Evolutionary conservation across 2,113 vertebrate species (phyloP).

Genomic region (Boleophthalmus pectinirostris): DNA sequence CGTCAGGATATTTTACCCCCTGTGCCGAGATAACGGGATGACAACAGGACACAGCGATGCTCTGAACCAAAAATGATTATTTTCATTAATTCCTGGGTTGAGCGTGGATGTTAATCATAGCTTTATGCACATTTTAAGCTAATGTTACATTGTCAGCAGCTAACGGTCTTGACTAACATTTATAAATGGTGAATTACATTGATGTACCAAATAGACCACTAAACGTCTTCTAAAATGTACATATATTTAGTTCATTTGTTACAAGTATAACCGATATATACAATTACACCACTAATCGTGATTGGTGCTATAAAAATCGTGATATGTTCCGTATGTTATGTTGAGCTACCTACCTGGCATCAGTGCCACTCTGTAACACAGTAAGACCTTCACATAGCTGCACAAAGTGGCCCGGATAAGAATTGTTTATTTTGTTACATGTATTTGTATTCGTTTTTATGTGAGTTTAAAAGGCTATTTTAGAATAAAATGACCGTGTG

Average conservation of each 20-base stretch:
- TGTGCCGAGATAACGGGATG: conserved; percentile 24
- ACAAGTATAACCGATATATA: too few species aligned
- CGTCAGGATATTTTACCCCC: conserved; percentile 32
- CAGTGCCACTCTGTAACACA: background rate
- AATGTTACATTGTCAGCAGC: conserved; percentile 9
- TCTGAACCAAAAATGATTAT: background rate
- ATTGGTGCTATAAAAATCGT: background rate
- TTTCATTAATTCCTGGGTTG: conserved; percentile 4
- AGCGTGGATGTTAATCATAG: conserved; percentile 3
- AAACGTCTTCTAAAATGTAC: background rate
- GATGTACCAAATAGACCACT: background rate
- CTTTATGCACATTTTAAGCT: background rate
- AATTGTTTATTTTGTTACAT: background rate
- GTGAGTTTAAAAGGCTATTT: too few species aligned
- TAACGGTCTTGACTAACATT: conserved; percentile 12
- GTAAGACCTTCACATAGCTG: background rate
- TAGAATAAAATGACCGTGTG: too few species aligned
- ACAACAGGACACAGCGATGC: conserved; percentile 2
- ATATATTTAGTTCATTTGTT: too few species aligned
- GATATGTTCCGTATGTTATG: background rate
- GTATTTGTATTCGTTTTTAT: background rate
- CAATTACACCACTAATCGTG: too few species aligned
- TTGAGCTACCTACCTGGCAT: background rate
- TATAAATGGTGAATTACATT: conserved; percentile 3
- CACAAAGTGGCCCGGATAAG: background rate